Percentiles rank a stretch among this genome's conserved stretches.
Conservation (phyloP, 2,888 invertebrate species). For the Carpatolechia fugitivella region DNA sequence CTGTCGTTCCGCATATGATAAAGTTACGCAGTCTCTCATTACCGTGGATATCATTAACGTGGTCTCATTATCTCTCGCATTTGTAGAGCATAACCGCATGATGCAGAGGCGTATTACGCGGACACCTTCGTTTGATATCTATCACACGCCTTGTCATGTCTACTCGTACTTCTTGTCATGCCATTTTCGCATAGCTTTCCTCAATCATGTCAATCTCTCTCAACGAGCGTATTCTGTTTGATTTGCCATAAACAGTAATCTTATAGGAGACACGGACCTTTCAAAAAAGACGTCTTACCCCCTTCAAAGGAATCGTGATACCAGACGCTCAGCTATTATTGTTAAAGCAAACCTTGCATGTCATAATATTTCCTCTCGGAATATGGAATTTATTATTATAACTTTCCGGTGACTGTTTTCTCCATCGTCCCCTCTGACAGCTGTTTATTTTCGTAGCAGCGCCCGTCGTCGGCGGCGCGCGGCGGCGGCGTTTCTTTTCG, state of each 20-base stretch:
- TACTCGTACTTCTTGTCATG: background rate
- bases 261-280: background rate
- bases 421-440: conserved; percentile 38
- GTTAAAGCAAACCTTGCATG: conserved; percentile 22
- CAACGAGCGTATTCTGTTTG: background rate
- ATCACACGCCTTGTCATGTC: conserved; percentile 20
- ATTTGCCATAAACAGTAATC: background rate
- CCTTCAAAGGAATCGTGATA: conserved; percentile 9
- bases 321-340: conserved; percentile 10
- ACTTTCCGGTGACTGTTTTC: conserved; percentile 45
- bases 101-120: conserved; percentile 37
- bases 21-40: conserved; percentile 64
- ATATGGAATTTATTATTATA: conserved; percentile 36
- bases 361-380: conserved; percentile 42
- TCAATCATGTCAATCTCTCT: background rate
- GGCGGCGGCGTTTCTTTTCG: conserved; percentile 35
- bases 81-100: conserved; percentile 44
- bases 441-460: conserved; percentile 48
- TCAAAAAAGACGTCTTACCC: background rate
- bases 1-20: conserved; percentile 60
- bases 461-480: conserved; percentile 25
- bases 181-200: background rate
- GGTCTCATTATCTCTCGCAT: conserved; percentile 45
- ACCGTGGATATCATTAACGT: conserved; percentile 57
- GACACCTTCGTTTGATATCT: conserved; percentile 30